A percentile compares a stretch with the other conserved stretches of the same genome.
Conservation (phyloP, 1,140 invertebrate species). For the Sitophilus oryzae region DNA sequence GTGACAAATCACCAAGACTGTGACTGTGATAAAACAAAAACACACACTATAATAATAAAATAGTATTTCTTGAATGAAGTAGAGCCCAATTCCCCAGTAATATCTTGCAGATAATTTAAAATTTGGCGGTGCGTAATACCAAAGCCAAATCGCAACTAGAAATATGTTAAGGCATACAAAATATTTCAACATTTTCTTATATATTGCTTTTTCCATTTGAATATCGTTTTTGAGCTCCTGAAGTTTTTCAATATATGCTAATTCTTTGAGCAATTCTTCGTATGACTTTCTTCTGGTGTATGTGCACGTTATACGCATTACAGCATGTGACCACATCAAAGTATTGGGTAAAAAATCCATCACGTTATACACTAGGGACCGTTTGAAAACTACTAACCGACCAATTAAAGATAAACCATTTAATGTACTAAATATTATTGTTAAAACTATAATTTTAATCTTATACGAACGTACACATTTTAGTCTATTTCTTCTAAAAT, state of each 20-base stretch:
- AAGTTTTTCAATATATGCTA: background rate
- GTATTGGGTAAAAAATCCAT: background rate
- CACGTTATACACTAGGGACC: background rate
- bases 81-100: background rate
- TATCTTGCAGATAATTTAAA: background rate
- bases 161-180: background rate
- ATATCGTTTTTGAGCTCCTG: background rate
- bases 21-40: background rate
- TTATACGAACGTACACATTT: too few relatives aligned
- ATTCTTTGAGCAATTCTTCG: background rate
- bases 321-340: background rate
- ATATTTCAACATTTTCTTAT: background rate
- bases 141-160: background rate
- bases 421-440: background rate
- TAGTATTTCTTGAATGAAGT: background rate
- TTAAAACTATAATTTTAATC: background rate
- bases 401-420: background rate
- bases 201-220: background rate
- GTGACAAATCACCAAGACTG: background rate
- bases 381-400: background rate
- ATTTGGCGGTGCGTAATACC: background rate
- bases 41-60: background rate
- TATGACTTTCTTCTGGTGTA: background rate
- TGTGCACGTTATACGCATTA: background rate
- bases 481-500: too few relatives aligned